Base-by-base conservation (phyloP, 2,888 invertebrate species). In the Himalopsyche kuldschensis region DNA sequence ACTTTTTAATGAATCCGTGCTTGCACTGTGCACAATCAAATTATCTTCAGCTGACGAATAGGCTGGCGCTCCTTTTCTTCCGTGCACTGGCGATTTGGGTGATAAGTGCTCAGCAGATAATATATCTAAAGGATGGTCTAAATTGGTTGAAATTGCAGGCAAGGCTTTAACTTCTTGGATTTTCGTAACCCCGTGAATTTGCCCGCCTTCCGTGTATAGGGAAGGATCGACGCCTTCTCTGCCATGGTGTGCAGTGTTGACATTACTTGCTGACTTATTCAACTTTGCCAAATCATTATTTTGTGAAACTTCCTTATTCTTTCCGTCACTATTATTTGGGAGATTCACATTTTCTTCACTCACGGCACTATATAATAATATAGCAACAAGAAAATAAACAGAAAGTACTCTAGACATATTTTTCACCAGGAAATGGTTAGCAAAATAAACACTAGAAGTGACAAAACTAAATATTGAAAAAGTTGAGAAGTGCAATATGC, bases 191-290 rank as follows among this genome's bases (percentile, higher is more conserved):
- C 30, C 35, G 1, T 41, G 78, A 78, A 17, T 69, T 35, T 79
- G 30, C 30, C 78, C 81, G 11, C 85, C 85, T 83, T 85, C 85
- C 20, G 47, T 81, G 35, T 75, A 82, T 1, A 82, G n/a, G 20
- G 78, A 8, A 8, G 35, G 31, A 81, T 82, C 20, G 1, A 80
- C 69, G 31, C 83, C 77, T 76, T 82, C 82, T 83, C 83, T 79
- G 15, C 83, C 80, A n/a, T 11, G 32, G 55, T 80, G 83, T 20
- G 30, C 8, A 27, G 30, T 35, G 24, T 31, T 32, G 15, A 31
- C 8, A 69, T 69, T 30, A 69, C 15, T 69, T 69, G 30, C 30
- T 69, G 69, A 27, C 69, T 69, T 69, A 15, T 8, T 69, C 5
- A 15, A 55, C 15, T 27, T 69, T 69, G 27, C 69, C 69, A 69